phyloP scores from a whole-genome alignment of 2,113 vertebrate genomes.

The Theristicus caerulescens region DNA sequence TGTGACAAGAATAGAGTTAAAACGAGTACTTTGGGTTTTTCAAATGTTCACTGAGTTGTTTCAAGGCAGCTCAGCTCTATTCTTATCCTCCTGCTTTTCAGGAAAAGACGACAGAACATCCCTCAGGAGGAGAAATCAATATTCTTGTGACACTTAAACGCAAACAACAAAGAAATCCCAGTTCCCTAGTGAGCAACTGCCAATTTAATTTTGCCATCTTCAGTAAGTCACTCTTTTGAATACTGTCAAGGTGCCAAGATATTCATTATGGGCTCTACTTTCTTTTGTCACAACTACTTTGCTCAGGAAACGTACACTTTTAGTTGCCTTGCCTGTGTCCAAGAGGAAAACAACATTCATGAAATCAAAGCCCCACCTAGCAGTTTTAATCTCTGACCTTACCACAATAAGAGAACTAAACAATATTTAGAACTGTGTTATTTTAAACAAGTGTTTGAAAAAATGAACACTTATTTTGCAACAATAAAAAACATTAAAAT shows the following conservation, averaged over 20 bases:
- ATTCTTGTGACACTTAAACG: conserved; percentile 11
- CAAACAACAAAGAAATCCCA: conserved; percentile 33
- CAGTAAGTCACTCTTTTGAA: not conserved
- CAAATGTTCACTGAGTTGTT: not conserved
- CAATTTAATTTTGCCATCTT: conserved; percentile 5
- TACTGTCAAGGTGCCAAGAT: not conserved
- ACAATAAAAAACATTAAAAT: not conserved
- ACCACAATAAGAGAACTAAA: not conserved
- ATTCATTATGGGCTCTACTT: conserved; percentile 9
- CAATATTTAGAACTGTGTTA: not conserved
- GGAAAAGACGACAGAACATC: conserved; percentile 17
- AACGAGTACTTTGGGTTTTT: not conserved
- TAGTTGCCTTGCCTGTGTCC: not conserved
- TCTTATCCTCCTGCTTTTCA: conserved; percentile 15
- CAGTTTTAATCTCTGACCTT: not conserved
- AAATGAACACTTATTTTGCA: not conserved
- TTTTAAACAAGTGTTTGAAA: not conserved
- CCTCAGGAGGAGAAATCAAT: conserved; percentile 38
- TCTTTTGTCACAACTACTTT: conserved; percentile 13
- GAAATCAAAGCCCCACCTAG: not conserved
- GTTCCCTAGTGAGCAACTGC: not conserved
- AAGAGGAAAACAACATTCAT: not conserved
- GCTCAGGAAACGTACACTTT: not conserved
- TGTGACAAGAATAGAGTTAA: not conserved
- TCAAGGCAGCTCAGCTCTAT: not conserved